Percentiles rank a stretch among this genome's conserved stretches.
Evolutionary conservation across 2,113 vertebrate genomes (phyloP).

Genomic region (Rhabdomys dilectus): DNA sequence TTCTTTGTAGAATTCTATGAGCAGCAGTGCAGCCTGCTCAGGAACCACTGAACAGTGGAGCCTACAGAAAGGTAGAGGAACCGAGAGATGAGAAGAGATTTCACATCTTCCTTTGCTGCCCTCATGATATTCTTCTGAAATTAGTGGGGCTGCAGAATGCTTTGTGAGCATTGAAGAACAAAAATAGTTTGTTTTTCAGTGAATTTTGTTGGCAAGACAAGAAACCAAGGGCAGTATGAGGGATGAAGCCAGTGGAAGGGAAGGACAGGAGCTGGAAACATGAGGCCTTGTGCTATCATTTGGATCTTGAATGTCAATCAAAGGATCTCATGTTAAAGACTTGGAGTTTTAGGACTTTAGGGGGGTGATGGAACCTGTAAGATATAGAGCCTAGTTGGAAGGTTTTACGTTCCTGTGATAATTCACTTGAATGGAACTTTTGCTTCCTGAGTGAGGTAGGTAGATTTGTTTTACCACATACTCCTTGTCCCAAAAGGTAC

Average conservation of each 20-base stretch:
- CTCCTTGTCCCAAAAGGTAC: not conserved
- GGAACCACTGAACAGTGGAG: not conserved
- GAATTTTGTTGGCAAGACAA: not conserved
- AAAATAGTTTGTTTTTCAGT: slow-evolving; percentile 2
- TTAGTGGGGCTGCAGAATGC: not conserved
- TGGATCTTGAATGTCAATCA: not conserved
- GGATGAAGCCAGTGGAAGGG: not conserved
- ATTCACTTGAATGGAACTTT: not conserved
- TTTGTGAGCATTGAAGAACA: not conserved
- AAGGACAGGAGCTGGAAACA: not conserved
- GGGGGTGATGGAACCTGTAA: not conserved
- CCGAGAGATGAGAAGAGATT: not conserved
- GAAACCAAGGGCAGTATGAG: not conserved
- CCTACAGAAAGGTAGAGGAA: not conserved
- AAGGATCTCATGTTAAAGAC: not conserved
- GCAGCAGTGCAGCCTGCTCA: fast-evolving
- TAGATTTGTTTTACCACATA: not conserved
- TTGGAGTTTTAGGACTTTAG: not conserved
- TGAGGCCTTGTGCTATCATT: not conserved
- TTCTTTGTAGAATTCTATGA: not conserved
- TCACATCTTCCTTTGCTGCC: not conserved
- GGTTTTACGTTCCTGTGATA: not conserved
- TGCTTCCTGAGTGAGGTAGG: not conserved
- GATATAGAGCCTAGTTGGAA: not conserved
- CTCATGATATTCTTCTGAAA: not conserved